These are phyloP conservation scores for Tapirus terrestris DNA, from an alignment of 2,113 vertebrate species.

Conservation along the genomic window DNA sequence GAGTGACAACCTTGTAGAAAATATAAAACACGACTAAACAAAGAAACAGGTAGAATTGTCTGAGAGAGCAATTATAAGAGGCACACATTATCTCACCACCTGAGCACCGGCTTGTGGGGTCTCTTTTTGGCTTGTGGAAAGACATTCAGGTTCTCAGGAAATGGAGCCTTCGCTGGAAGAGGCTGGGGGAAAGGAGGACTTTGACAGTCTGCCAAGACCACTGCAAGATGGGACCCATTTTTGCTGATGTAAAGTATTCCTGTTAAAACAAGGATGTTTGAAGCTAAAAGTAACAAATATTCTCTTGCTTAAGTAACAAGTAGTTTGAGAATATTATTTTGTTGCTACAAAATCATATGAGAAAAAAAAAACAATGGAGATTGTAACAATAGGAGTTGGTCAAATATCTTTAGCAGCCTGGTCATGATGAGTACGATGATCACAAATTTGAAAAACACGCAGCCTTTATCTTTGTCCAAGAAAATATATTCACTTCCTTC, in stretches of 20 bases:
- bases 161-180: neutral
- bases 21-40: neutral
- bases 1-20: neutral
- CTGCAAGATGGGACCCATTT: neutral
- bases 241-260: neutral
- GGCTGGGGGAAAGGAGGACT: neutral
- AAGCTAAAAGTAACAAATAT: neutral
- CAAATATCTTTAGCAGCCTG: neutral
- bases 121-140: neutral
- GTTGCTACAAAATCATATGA: neutral
- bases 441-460: neutral
- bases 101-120: neutral
- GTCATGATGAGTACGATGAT: neutral
- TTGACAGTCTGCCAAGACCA: neutral
- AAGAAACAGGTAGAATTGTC: neutral
- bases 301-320: neutral
- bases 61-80: neutral
- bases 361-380: neutral
- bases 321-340: conserved; percentile 30
- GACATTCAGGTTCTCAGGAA: neutral
- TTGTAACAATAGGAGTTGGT: neutral
- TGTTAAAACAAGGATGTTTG: neutral
- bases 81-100: neutral
- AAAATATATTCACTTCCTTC: neutral
- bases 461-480: neutral